Evolutionary conservation across 2,797 vertebrate genomes (phyloP).

Genomic region (Arctocebus calabarensis): DNA sequence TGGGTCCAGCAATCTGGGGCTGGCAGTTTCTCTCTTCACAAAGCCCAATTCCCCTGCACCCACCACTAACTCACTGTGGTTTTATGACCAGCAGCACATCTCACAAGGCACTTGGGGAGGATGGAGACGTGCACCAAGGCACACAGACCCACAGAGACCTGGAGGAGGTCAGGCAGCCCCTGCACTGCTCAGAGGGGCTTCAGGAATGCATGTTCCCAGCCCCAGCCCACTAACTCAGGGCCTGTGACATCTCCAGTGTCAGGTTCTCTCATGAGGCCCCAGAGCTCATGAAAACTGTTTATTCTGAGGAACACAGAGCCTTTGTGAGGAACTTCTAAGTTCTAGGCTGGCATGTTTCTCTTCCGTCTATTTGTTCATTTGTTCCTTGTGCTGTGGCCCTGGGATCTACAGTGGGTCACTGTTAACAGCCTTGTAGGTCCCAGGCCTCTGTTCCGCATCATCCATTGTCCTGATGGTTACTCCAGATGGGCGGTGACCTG

Average conservation of each 20-base stretch:
- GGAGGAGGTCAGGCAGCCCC: background rate
- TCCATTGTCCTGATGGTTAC: too few species aligned
- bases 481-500: too few species aligned
- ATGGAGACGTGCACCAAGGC: background rate
- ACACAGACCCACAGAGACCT: background rate
- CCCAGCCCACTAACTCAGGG: background rate
- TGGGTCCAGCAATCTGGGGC: background rate
- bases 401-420: too few species aligned
- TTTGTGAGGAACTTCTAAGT: background rate
- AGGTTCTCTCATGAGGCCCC: background rate
- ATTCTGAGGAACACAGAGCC: background rate
- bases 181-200: background rate
- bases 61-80: background rate
- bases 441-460: too few species aligned
- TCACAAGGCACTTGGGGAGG: background rate
- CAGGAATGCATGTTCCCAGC: too few species aligned
- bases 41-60: too few species aligned
- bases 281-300: background rate
- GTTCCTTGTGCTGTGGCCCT: too few species aligned
- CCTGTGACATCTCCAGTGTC: background rate
- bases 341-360: background rate
- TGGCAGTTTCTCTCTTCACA: background rate
- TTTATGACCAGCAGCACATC: background rate
- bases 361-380: background rate
- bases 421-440: too few species aligned